Evolutionary conservation across 2,113 vertebrate genomes (phyloP).

Genomic region (Rhombomys opimus): DNA sequence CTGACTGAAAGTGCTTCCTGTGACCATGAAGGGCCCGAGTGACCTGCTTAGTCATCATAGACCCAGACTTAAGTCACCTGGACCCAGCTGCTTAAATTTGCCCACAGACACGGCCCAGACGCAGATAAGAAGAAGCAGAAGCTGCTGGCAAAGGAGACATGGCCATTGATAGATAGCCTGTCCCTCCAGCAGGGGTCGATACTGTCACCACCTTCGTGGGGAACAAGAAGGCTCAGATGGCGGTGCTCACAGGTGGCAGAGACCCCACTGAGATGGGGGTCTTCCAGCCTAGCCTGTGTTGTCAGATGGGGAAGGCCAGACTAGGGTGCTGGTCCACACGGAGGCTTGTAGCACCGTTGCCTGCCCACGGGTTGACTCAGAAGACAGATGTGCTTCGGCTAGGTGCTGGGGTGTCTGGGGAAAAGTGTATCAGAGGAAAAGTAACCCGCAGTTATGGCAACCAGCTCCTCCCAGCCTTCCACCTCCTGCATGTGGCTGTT

Average conservation of each 20-base stretch:
- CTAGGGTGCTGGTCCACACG: not conserved
- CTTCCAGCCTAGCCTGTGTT: not conserved
- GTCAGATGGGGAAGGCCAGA: not conserved
- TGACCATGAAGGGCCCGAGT: not conserved
- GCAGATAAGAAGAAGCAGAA: not conserved
- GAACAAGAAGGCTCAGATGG: not conserved
- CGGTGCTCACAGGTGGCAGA: not conserved
- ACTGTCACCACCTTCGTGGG: not conserved
- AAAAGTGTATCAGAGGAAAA: not conserved
- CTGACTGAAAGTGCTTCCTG: not conserved
- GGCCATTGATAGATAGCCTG: not conserved
- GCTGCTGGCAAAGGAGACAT: not conserved
- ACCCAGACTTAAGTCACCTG: too few relatives aligned
- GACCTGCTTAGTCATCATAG: not conserved
- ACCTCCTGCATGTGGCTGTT: not conserved
- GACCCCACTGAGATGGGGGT: not conserved
- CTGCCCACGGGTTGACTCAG: too few relatives aligned
- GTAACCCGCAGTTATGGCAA: too few relatives aligned
- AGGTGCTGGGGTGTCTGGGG: not conserved
- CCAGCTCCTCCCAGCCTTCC: not conserved
- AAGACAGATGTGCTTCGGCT: not conserved
- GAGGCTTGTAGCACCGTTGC: not conserved
- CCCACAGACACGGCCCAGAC: too few relatives aligned
- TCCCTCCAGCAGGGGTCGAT: not conserved
- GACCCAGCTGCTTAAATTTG: not conserved